These are phyloP conservation scores for pig (Sus scrofa) DNA, from an alignment of 2,113 vertebrate genomes.

Conservation along the genomic window DNA sequence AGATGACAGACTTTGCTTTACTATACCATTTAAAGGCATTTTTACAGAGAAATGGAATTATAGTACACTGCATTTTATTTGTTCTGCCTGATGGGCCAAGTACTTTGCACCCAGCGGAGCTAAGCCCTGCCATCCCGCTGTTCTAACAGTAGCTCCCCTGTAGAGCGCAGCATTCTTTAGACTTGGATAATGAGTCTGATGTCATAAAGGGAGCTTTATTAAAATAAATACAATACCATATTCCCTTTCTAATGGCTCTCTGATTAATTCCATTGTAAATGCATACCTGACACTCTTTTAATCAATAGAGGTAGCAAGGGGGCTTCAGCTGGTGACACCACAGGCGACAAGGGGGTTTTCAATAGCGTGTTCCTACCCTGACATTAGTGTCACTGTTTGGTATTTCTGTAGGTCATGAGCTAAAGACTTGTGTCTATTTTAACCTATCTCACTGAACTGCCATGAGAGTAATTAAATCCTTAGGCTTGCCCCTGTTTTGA, in stretches of 20 bases:
- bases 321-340: neutral
- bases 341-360: neutral
- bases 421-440: neutral
- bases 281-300: conserved; percentile 49
- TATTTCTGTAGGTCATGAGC: neutral
- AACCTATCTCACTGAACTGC: neutral
- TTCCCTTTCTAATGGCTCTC: conserved; percentile 60
- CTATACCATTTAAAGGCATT: conserved; percentile 51
- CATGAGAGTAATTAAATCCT: conserved; percentile 42
- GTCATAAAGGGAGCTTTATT: conserved; percentile 80
- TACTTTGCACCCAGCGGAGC: conserved; percentile 65
- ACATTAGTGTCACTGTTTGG: neutral
- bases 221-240: conserved; percentile 75
- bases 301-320: neutral
- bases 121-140: conserved; percentile 62
- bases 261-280: conserved; percentile 63
- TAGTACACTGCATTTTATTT: conserved; percentile 65
- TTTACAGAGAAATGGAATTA: conserved; percentile 70
- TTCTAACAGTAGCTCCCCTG: conserved; percentile 68
- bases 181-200: conserved; percentile 79
- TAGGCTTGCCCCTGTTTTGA: conserved; percentile 57
- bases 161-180: conserved; percentile 77
- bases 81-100: conserved; percentile 72
- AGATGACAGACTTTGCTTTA: conserved; percentile 45
- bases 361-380: neutral